Conservation (phyloP, 2,113 vertebrate genomes). For the Uropsilus gracilis region DNA sequence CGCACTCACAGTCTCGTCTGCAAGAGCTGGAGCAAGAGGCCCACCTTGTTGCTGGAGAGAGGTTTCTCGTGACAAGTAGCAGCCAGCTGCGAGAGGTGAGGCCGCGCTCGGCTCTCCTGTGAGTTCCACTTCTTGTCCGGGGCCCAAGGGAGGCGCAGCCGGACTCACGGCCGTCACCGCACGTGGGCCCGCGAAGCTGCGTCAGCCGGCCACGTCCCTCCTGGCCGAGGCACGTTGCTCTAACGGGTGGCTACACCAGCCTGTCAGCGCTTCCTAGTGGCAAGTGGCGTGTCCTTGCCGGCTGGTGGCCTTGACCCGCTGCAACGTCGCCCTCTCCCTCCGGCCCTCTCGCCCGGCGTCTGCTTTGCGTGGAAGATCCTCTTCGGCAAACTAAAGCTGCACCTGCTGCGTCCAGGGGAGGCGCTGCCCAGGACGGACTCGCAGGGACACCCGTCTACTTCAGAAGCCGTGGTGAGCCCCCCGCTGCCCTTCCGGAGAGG, state of each 20-base stretch:
- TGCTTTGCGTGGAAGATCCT: slow-evolving; percentile 87
- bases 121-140: neutral
- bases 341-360: neutral
- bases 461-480: slow-evolving; percentile 89
- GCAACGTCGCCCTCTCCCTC: neutral
- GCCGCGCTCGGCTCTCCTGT: neutral
- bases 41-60: slow-evolving; percentile 91
- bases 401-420: slow-evolving; percentile 86
- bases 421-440: slow-evolving; percentile 88
- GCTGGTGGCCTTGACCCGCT: neutral
- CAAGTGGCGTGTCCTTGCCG: neutral
- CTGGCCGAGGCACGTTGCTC: too few relatives aligned
- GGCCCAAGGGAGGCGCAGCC: neutral
- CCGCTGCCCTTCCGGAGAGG: too few relatives aligned
- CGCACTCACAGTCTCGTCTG: slow-evolving; percentile 86
- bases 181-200: too few relatives aligned
- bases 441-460: slow-evolving; percentile 90
- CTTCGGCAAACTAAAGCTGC: slow-evolving; percentile 93
- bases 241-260: too few relatives aligned
- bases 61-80: slow-evolving; percentile 92
- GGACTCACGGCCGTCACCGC: neutral
- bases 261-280: too few relatives aligned
- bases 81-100: slow-evolving; percentile 91
- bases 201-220: too few relatives aligned
- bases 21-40: slow-evolving; percentile 93